These are phyloP conservation scores for Eristalis intricaria DNA, from an alignment of 2,888 invertebrate genomes.

Conservation along the genomic window DNA sequence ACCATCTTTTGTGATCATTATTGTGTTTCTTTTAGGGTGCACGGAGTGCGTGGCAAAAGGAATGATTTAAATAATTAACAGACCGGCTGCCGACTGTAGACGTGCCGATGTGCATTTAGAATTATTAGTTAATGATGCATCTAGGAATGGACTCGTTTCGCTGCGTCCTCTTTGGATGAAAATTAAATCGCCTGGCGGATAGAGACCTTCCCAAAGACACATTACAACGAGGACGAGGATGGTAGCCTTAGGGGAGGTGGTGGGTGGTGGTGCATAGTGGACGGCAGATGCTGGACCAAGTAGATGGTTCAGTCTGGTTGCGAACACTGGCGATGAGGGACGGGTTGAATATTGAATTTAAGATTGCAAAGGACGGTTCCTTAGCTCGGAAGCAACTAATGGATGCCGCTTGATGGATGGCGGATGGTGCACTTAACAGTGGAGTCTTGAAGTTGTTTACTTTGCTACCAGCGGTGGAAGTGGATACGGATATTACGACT, in stretches of 20 bases:
- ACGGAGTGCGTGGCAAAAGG: background rate
- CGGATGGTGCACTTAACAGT: background rate
- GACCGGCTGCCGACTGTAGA: background rate
- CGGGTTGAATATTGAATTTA: background rate
- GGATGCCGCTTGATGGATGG: background rate
- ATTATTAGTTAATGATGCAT: constrained; percentile 28
- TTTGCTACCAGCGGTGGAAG: background rate
- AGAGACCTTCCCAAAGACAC: background rate
- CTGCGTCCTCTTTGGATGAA: background rate
- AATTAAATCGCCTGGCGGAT: background rate
- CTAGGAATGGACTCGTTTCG: background rate
- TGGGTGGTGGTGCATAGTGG: background rate
- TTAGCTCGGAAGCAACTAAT: no score
- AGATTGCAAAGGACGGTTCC: background rate
- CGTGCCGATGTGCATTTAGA: constrained; percentile 17
- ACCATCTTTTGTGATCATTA: constrained; percentile 14
- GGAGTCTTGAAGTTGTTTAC: background rate
- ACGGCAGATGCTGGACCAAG: background rate
- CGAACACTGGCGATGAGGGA: background rate
- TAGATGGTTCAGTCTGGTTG: background rate
- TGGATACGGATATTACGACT: background rate
- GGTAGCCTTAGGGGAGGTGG: no score
- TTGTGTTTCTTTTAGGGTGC: constrained; percentile 7
- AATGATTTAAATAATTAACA: constrained; percentile 38
- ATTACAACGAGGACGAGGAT: no score